A percentile compares a stretch with the other conserved stretches of the same genome.
Conservation (phyloP, 92 coral and sea anemone genomes). For the Paragorgia papillata region DNA sequence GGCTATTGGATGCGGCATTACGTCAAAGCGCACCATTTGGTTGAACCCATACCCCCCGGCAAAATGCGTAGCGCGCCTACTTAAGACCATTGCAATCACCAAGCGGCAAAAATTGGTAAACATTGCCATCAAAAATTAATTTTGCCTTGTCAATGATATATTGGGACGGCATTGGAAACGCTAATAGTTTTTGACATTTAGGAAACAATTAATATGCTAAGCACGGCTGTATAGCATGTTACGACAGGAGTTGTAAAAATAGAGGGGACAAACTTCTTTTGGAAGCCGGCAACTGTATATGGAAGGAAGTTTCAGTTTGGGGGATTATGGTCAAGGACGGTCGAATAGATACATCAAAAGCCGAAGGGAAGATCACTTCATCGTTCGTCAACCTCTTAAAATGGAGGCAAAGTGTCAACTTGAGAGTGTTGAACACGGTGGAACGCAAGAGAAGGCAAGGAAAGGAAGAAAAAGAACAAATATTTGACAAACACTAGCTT, state of each 20-base stretch:
- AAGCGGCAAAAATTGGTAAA: not conserved
- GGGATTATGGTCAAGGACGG: not conserved
- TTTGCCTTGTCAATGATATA: not conserved
- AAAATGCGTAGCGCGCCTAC: too few relatives aligned
- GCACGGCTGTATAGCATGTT: not conserved
- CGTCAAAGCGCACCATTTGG: too few relatives aligned
- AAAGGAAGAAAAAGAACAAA: not conserved
- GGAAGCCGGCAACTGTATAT: too few relatives aligned
- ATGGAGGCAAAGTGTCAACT: slow-evolving; percentile 18
- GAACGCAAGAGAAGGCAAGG: not conserved
- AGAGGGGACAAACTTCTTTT: too few relatives aligned
- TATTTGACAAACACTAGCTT: not conserved
- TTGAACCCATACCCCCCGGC: too few relatives aligned
- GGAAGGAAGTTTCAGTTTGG: too few relatives aligned
- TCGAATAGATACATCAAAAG: not conserved
- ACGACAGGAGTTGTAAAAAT: too few relatives aligned
- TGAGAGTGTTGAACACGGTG: slow-evolving; percentile 20
- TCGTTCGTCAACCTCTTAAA: slow-evolving; percentile 24
- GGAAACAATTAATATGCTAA: not conserved
- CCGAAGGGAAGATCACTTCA: not conserved
- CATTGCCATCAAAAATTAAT: not conserved
- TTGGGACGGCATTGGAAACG: not conserved
- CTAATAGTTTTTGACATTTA: not conserved
- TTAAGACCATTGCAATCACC: not conserved
- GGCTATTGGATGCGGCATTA: too few relatives aligned